Evolutionary conservation across 2,888 invertebrate genomes (phyloP), one percentile per base, ranked within the genome.

Genomic region (Scaptomyza tumidula): DNA sequence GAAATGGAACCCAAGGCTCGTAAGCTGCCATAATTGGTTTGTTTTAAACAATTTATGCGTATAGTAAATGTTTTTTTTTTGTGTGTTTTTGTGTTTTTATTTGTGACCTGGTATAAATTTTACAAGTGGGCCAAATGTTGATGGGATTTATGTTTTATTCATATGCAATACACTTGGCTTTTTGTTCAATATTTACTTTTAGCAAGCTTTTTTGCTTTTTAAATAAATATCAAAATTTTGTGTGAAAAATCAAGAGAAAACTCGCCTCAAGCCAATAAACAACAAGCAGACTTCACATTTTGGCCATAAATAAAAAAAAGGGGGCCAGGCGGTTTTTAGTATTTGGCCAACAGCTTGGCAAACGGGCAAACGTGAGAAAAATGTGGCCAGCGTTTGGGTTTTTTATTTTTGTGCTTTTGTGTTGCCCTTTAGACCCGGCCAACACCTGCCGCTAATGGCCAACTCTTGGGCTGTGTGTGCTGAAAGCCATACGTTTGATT

Each of bases 381-480:
- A 71, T 82, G 62, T 64, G 67, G 49, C 58, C 10, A 52, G 39
- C 3, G n/a, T 24, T 3, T 57, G 41, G 13, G 33, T 16, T 9
- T 39, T 39, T 14, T 39, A 6, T 37, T 45, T 39, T 43, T 41
- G 55, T 55, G 43, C 50, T 16, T 9, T 58, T 35, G 43, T 44
- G 54, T 44, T 54, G 54, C 43, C 54, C 10, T 7, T 57, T 43
- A 24, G n/a, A 29, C 37, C 31, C 52, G 37, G 31, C 43, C 74
- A 70, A 63, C 80, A 84, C 78, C 80, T 84, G 80, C 35, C 64
- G 55, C 46, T 80, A 84, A 80, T 80, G 76, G 67, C 29, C 58
- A 39, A 14, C 39, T 39, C 52, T 7, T 3, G 41, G 41, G 9
- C 3, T 41, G 41, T 41, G 41, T 41, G 14, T 14, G 6, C 11